These are phyloP conservation scores for Stictocephala bisonia DNA, from an alignment of 2,888 invertebrate genomes.

Conservation along the genomic window DNA sequence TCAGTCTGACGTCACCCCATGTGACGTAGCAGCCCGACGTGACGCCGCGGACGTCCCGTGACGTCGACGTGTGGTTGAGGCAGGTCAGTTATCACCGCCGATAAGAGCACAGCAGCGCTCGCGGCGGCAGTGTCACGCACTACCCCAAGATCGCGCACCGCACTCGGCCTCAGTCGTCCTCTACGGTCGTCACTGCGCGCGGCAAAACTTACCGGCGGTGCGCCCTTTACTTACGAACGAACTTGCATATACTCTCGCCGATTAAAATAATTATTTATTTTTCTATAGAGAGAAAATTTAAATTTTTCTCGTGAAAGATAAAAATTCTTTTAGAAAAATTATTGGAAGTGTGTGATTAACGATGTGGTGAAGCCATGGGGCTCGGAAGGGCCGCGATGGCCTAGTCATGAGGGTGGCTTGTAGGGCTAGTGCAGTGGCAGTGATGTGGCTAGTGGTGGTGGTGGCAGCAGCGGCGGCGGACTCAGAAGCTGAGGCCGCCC, in stretches of 20 bases:
- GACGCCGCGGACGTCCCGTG: slow-evolving; percentile 4
- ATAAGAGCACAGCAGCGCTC: slow-evolving; percentile 12
- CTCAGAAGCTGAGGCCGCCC: slow-evolving; percentile 60
- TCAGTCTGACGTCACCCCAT: too few relatives aligned
- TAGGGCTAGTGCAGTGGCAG: slow-evolving; percentile 19
- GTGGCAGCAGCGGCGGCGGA: slow-evolving; percentile 59
- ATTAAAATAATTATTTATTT: too few relatives aligned
- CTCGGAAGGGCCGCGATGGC: too few relatives aligned
- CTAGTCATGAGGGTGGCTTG: slow-evolving; percentile 42
- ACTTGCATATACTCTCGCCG: too few relatives aligned
- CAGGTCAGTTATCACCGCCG: slow-evolving; percentile 27
- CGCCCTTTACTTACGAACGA: too few relatives aligned
- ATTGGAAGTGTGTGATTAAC: too few relatives aligned
- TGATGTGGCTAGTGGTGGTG: slow-evolving; percentile 63
- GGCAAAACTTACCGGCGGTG: too few relatives aligned
- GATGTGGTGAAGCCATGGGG: too few relatives aligned
- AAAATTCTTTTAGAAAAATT: too few relatives aligned
- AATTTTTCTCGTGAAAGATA: too few relatives aligned
- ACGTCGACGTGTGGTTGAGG: neutral
- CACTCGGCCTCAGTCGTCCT: neutral
- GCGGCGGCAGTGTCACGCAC: slow-evolving; percentile 15
- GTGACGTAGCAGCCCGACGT: too few relatives aligned
- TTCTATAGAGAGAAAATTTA: too few relatives aligned
- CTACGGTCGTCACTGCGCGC: neutral
- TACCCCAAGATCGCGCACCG: neutral